Evolutionary conservation across 2,888 invertebrate genomes (phyloP).

Genomic region (Parascotia fuliginaria): DNA sequence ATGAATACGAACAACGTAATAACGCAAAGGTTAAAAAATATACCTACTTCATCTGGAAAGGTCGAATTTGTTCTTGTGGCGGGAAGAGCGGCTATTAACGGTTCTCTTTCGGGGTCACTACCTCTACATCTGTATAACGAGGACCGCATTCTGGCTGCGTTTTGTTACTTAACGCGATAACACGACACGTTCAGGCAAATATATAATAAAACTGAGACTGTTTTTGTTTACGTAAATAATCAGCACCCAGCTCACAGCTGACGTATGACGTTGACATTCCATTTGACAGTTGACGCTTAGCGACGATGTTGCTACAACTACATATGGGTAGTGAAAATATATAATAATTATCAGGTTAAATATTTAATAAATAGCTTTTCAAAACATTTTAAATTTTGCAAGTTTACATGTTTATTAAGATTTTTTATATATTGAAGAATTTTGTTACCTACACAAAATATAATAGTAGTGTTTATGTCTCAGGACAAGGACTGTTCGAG

Average conservation of each 20-base stretch:
- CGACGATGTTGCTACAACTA: slow-evolving; percentile 1
- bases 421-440: no score
- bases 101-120: slow-evolving; percentile 64
- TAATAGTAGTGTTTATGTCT: no score
- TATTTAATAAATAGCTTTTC: no score
- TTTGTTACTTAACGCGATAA: slow-evolving; percentile 47
- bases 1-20: not conserved
- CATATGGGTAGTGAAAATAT: no score
- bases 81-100: slow-evolving; percentile 63
- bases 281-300: not conserved
- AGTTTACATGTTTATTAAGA: no score
- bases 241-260: slow-evolving; percentile 1
- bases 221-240: slow-evolving; percentile 29
- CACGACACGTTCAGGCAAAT: not conserved
- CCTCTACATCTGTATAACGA: slow-evolving; percentile 58
- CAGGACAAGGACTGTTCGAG: no score
- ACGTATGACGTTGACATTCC: slow-evolving; percentile 1
- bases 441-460: no score
- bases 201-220: slow-evolving; percentile 1
- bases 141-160: no score
- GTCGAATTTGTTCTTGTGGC: slow-evolving; percentile 44
- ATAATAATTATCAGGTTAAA: not conserved
- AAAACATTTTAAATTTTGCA: no score
- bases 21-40: not conserved
- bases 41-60: slow-evolving; percentile 60